These are phyloP conservation scores for Macquaria ambigua DNA, from an alignment of 2,113 vertebrate species.

Conservation along the genomic window DNA sequence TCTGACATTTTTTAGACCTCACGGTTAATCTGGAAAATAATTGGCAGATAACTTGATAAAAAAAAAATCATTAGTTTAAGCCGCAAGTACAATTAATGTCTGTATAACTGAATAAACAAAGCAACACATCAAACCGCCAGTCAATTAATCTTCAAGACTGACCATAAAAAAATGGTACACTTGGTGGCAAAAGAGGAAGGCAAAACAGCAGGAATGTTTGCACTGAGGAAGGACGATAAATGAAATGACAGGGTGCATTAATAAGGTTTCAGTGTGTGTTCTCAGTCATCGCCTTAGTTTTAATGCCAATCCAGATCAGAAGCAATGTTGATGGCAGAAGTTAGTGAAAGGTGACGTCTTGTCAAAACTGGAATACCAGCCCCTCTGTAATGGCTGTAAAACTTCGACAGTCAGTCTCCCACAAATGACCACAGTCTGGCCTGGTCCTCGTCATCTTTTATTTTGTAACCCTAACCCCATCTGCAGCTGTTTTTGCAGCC, in stretches of 20 bases:
- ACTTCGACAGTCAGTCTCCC: conserved; percentile 73
- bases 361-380: conserved; percentile 71
- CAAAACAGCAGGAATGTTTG: conserved; percentile 43
- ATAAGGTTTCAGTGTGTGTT: conserved; percentile 25
- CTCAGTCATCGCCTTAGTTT: conserved; percentile 48
- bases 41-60: neutral
- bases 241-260: conserved; percentile 51
- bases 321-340: conserved; percentile 31
- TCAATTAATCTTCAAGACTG: neutral
- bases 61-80: neutral
- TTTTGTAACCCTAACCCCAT: conserved; percentile 78
- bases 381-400: conserved; percentile 68
- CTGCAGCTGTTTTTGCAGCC: conserved; percentile 80
- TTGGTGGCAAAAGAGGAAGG: conserved; percentile 14
- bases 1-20: neutral
- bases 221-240: conserved; percentile 5
- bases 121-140: neutral
- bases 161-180: neutral
- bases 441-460: conserved; percentile 79
- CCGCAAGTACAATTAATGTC: neutral
- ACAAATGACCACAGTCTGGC: conserved; percentile 81
- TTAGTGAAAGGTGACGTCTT: conserved; percentile 76
- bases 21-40: neutral
- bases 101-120: neutral
- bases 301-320: conserved; percentile 68